Percentiles rank a stretch among this genome's conserved stretches.
These are phyloP conservation scores for Notarius lentiginosus DNA, from an alignment of 2,113 vertebrate genomes.

Conservation along the genomic window DNA sequence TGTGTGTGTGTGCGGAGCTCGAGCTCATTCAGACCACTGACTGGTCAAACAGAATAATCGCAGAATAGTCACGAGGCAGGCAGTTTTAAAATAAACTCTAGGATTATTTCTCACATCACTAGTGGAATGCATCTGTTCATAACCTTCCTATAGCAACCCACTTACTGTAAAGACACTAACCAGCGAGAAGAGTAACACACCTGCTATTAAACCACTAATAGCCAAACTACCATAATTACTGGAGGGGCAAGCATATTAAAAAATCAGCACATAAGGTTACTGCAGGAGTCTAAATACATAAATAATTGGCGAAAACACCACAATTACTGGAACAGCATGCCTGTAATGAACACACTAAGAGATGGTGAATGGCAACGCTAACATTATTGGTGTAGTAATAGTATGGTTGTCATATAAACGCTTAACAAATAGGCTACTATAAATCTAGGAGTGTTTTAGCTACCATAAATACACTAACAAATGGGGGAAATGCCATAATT, in stretches of 20 bases:
- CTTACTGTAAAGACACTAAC: not conserved
- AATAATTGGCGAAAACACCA: too few relatives aligned
- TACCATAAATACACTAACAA: not conserved
- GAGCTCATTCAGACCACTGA: not conserved
- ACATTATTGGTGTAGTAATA: not conserved
- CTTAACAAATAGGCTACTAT: not conserved
- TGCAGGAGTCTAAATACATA: too few relatives aligned
- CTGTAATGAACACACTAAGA: too few relatives aligned
- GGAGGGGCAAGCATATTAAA: not conserved
- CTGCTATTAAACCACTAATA: not conserved
- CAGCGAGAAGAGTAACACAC: not conserved
- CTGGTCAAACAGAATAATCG: not conserved
- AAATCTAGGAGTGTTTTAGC: not conserved
- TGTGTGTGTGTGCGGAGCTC: not conserved
- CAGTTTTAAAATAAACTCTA: not conserved
- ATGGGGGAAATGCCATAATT: not conserved
- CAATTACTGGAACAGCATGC: too few relatives aligned
- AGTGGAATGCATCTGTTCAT: not conserved
- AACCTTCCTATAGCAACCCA: not conserved
- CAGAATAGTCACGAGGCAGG: not conserved
- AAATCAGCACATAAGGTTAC: too few relatives aligned
- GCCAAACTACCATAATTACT: not conserved
- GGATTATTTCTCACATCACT: not conserved
- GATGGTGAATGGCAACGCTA: not conserved
- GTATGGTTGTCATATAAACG: not conserved